A percentile compares a stretch with the other conserved stretches of the same genome.
Evolutionary conservation across 2,113 vertebrate species (phyloP).

Genomic region (Leptocoma aspasia): DNA sequence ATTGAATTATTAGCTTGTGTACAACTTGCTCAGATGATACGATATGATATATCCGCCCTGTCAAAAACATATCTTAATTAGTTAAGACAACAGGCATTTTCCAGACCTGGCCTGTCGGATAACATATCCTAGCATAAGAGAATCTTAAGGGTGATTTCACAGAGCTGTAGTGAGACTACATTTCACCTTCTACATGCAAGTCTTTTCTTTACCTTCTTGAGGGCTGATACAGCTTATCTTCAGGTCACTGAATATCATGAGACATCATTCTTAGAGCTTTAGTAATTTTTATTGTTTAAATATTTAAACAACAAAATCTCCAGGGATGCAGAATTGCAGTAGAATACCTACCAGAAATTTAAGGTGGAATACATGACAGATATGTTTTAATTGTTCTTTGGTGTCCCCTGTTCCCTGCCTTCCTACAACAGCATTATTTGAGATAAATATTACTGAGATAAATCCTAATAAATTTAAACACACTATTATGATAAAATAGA

Average conservation of each 20-base stretch:
- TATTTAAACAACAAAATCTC: constrained; percentile 53
- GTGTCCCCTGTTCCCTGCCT: background rate
- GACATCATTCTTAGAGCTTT: constrained; percentile 49
- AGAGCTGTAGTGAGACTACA: constrained; percentile 62
- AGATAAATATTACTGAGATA: background rate
- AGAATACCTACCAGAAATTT: background rate
- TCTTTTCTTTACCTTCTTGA: constrained; percentile 53
- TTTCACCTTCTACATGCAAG: constrained; percentile 40
- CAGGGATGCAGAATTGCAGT: background rate
- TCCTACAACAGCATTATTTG: background rate
- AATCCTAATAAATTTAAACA: background rate
- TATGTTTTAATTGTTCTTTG: background rate
- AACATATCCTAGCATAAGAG: constrained; percentile 40
- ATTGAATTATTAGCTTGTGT: constrained; percentile 68
- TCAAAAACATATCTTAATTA: constrained; percentile 77
- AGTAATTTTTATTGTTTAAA: constrained; percentile 64
- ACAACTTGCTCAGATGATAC: constrained; percentile 58
- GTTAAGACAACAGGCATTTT: constrained; percentile 67
- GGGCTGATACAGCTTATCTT: constrained; percentile 49
- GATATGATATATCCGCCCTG: constrained; percentile 46
- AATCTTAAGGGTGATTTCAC: constrained; percentile 64
- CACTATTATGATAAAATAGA: background rate
- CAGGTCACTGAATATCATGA: constrained; percentile 59
- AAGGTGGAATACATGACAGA: constrained; percentile 12
- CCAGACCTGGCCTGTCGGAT: constrained; percentile 65